phyloP scores from a whole-genome alignment of 2,113 vertebrate genomes.

The Marcusenius ussheri region DNA sequence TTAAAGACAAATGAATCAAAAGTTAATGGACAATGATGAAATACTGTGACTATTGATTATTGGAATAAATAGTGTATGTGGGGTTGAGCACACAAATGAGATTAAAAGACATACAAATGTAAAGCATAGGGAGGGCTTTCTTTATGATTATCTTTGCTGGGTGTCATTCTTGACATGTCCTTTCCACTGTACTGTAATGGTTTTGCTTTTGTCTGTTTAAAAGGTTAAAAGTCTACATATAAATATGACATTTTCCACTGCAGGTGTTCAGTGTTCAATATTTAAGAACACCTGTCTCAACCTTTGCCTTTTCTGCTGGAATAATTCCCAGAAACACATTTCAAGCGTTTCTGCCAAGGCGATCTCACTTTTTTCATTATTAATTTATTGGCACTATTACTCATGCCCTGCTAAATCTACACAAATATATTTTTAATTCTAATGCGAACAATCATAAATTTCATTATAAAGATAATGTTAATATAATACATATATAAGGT shows the following conservation, averaged over 20 bases:
- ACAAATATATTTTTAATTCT: neutral
- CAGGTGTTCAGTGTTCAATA: neutral
- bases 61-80: neutral
- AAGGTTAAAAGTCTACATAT: neutral
- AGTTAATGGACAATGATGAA: neutral
- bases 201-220: neutral
- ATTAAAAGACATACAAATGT: neutral
- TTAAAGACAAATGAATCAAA: neutral
- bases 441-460: neutral
- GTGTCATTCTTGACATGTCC: neutral
- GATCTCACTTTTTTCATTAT: neutral
- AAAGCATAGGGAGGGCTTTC: neutral
- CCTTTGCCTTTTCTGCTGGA: neutral
- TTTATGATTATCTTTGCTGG: neutral
- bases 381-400: neutral
- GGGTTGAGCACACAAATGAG: neutral
- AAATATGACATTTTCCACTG: neutral
- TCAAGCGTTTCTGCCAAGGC: neutral
- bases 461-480: neutral
- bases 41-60: neutral
- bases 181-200: neutral
- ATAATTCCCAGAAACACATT: neutral
- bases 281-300: neutral
- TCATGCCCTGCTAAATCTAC: neutral
- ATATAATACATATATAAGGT: neutral